These are phyloP conservation scores for Exephanes ischioxanthus DNA, from an alignment of 2,888 invertebrate species.

Conservation along the genomic window DNA sequence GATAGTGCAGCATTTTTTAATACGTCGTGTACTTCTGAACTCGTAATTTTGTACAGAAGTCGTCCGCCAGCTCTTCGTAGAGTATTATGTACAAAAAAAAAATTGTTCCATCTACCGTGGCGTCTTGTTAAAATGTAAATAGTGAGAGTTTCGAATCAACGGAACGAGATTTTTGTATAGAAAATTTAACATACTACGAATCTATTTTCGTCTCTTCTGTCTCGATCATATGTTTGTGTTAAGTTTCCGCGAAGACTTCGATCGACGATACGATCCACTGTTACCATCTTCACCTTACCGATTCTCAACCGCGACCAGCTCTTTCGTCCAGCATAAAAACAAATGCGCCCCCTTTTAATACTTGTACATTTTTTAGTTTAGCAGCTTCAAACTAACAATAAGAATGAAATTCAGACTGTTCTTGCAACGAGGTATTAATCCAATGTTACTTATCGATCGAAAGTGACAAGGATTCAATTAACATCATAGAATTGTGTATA, in stretches of 20 bases:
- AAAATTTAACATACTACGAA: not conserved
- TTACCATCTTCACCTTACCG: not conserved
- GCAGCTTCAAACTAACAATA: not conserved
- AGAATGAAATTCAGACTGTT: conserved; percentile 16
- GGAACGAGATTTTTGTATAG: not conserved
- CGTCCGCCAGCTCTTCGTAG: not conserved
- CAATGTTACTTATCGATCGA: conserved; percentile 19
- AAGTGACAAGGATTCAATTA: conserved; percentile 2
- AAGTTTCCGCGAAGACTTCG: not conserved
- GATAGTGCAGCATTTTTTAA: conserved; percentile 24
- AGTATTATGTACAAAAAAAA: conserved; percentile 17
- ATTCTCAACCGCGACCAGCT: not conserved
- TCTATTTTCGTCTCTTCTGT: conserved; percentile 11
- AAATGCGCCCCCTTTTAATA: not conserved
- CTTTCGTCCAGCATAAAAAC: not conserved
- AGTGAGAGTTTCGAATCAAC: not conserved
- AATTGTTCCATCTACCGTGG: not conserved
- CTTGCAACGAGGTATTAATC: conserved; percentile 18
- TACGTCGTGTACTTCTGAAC: conserved; percentile 2
- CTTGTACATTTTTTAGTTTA: not conserved
- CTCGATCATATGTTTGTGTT: conserved; percentile 7
- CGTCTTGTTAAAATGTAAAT: conserved; percentile 35
- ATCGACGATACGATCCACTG: not conserved
- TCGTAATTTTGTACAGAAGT: conserved; percentile 25
- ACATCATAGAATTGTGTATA: conserved; percentile 41